These are phyloP conservation scores for Presbytis comata DNA, from an alignment of 2,797 vertebrate species.

Conservation along the genomic window DNA sequence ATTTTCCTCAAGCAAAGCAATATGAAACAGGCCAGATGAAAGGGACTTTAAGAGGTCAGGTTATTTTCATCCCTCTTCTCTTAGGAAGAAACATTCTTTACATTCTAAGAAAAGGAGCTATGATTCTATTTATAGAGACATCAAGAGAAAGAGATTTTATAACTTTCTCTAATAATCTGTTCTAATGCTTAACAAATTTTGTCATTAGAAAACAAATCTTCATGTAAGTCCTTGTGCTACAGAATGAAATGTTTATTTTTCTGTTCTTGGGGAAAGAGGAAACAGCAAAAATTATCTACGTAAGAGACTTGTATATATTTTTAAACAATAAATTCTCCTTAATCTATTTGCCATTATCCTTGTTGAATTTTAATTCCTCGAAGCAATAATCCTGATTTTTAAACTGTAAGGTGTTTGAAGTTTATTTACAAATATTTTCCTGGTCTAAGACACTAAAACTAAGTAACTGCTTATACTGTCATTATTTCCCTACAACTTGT, in stretches of 20 bases:
- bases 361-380: constrained; percentile 23
- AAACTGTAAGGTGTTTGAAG: constrained; percentile 5
- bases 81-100: not conserved
- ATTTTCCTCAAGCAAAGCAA: not conserved
- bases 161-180: not conserved
- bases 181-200: constrained; percentile 36
- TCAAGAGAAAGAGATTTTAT: not conserved
- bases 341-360: not conserved
- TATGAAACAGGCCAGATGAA: not conserved
- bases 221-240: not conserved
- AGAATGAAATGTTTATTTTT: not conserved
- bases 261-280: not conserved
- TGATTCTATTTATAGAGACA: not conserved
- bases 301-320: not conserved
- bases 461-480: not conserved
- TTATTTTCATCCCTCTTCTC: not conserved
- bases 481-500: not conserved
- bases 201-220: constrained; percentile 36
- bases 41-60: not conserved
- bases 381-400: not conserved
- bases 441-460: not conserved
- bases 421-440: constrained; percentile 1
- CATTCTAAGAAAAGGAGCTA: not conserved
- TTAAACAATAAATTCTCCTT: not conserved
- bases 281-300: not conserved